Evolutionary conservation across 2,797 vertebrate species (phyloP).

Genomic region (Lacerta bilineata): DNA sequence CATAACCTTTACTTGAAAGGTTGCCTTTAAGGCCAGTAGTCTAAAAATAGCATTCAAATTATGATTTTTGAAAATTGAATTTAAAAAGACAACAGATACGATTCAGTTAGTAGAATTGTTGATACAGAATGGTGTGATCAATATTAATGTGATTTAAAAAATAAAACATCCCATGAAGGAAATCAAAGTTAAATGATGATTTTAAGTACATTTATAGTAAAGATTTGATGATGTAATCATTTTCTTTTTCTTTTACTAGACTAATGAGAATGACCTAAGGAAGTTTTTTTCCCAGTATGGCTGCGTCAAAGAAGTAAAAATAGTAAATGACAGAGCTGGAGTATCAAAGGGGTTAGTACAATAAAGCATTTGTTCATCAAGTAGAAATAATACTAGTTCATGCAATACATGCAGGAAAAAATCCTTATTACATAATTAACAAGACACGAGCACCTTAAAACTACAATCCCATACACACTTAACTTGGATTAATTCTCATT

Average conservation of each 20-base stretch:
- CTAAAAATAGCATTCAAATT: background rate
- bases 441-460: background rate
- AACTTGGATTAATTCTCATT: background rate
- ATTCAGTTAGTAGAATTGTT: constrained; percentile 22
- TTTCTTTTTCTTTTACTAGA: constrained; percentile 75
- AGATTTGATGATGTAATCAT: background rate
- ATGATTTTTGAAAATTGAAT: background rate
- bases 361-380: constrained; percentile 49
- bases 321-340: constrained; percentile 87
- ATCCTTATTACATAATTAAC: background rate
- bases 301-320: constrained; percentile 89
- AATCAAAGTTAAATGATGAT: background rate
- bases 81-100: background rate
- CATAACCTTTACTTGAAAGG: too few species aligned
- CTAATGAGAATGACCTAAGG: constrained; percentile 85
- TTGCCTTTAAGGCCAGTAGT: background rate
- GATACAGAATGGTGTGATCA: background rate
- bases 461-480: background rate
- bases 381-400: constrained; percentile 39
- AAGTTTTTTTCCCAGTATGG: constrained; percentile 88
- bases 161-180: background rate
- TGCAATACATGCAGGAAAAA: background rate
- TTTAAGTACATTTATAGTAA: background rate
- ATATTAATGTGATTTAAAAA: constrained; percentile 26
- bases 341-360: constrained; percentile 88